phyloP scores from a whole-genome alignment of 1,140 invertebrate genomes.

The Drosophila tani region DNA sequence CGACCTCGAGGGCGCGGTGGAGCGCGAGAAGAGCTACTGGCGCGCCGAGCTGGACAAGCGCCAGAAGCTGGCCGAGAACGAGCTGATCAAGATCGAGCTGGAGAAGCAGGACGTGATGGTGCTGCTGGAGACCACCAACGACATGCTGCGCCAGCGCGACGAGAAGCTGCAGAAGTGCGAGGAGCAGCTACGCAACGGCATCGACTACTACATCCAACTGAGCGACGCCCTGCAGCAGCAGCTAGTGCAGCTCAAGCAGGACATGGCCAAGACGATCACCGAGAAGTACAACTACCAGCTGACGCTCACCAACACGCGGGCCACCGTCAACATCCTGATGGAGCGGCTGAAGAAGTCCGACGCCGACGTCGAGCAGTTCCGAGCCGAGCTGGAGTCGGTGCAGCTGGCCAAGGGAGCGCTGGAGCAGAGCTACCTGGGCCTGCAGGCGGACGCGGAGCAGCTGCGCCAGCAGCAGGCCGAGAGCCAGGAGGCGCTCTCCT shows the following conservation, averaged over 20 bases:
- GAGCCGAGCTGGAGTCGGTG: constrained; percentile 85
- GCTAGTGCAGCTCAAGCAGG: constrained; percentile 79
- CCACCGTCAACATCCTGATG: constrained; percentile 86
- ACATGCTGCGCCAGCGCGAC: constrained; percentile 81
- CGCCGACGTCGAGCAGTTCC: constrained; percentile 86
- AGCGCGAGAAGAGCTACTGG: constrained; percentile 84
- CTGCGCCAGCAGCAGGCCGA: constrained; percentile 81
- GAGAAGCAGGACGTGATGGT: constrained; percentile 86
- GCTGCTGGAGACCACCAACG: constrained; percentile 81
- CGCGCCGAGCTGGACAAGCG: constrained; percentile 86
- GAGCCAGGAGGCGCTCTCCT: constrained; percentile 62
- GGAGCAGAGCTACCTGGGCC: constrained; percentile 84
- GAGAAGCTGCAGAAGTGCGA: constrained; percentile 84
- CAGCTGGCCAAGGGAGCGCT: constrained; percentile 85
- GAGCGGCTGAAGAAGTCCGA: constrained; percentile 86
- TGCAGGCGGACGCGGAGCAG: constrained; percentile 81
- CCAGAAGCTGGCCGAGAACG: constrained; percentile 86
- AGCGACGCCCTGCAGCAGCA: constrained; percentile 79
- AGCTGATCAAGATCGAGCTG: constrained; percentile 85
- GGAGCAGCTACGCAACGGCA: constrained; percentile 79
- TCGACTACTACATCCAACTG: constrained; percentile 81
- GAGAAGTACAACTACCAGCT: constrained; percentile 86
- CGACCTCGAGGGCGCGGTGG: constrained; percentile 80
- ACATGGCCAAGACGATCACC: constrained; percentile 81
- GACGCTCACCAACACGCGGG: constrained; percentile 85